Conservation (phyloP, 2,888 invertebrate species). For the Acanthosepion esculentum region DNA sequence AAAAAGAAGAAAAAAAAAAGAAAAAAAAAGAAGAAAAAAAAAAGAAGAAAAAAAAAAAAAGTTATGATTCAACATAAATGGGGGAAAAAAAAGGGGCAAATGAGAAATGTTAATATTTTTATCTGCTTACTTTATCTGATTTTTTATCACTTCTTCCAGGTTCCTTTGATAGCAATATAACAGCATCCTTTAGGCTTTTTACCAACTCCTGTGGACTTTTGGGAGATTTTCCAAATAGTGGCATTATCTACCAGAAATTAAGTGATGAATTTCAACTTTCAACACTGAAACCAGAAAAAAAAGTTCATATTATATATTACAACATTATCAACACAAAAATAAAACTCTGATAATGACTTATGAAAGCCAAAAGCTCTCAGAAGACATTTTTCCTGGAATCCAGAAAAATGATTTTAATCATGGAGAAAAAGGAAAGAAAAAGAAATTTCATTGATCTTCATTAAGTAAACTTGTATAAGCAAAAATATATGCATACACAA, state of each 20-base stretch:
- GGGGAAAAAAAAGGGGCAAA: background rate
- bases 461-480: too few species aligned
- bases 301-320: background rate
- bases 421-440: too few species aligned
- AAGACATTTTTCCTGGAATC: too few species aligned
- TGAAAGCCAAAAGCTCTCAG: too few species aligned
- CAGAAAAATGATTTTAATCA: too few species aligned
- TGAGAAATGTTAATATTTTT: background rate
- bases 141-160: conserved; percentile 60
- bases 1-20: too few species aligned
- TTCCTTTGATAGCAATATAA: conserved; percentile 82
- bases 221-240: conserved; percentile 95
- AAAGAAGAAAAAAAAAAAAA: background rate
- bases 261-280: conserved; percentile 24
- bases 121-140: conserved; percentile 62
- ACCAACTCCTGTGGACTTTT: conserved; percentile 99
- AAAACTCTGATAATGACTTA: too few species aligned
- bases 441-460: too few species aligned
- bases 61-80: background rate
- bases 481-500: too few species aligned
- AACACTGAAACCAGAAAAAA: conserved; percentile 41
- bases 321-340: too few species aligned
- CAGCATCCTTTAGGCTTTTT: conserved; percentile 91
- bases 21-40: too few species aligned
- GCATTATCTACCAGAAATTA: conserved; percentile 60